These are phyloP conservation scores for Melitaea athalia DNA, from an alignment of 2,888 invertebrate genomes.

Conservation along the genomic window DNA sequence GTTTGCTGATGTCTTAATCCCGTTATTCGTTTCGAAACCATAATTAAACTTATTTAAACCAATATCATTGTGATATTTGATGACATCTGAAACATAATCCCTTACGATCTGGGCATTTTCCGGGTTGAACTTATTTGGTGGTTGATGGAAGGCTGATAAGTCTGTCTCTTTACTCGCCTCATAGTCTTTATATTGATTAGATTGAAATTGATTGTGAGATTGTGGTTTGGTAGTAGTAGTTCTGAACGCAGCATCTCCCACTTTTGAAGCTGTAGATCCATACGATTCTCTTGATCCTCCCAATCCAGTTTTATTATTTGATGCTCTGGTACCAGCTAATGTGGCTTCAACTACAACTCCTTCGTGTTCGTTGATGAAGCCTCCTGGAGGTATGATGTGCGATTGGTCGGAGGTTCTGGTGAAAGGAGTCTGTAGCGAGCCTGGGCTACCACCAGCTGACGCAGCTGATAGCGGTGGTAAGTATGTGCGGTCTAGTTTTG, in stretches of 20 bases:
- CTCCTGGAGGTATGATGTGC: slow-evolving; percentile 58
- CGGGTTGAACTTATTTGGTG: slow-evolving; percentile 9
- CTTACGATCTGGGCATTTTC: slow-evolving; percentile 50
- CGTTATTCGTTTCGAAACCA: slow-evolving; percentile 69
- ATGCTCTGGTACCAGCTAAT: slow-evolving; percentile 62
- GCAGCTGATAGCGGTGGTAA: slow-evolving; percentile 64
- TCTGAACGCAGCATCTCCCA: slow-evolving; percentile 71
- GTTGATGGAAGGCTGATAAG: slow-evolving; percentile 24
- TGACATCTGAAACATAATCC: slow-evolving; percentile 55
- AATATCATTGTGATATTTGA: slow-evolving; percentile 61
- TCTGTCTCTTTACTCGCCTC: slow-evolving; percentile 10
- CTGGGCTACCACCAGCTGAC: slow-evolving; percentile 64
- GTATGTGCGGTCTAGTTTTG: slow-evolving; percentile 65
- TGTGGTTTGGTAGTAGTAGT: slow-evolving; percentile 31
- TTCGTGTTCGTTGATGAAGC: slow-evolving; percentile 64
- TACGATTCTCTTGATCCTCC: slow-evolving; percentile 64
- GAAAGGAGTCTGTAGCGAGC: slow-evolving; percentile 56
- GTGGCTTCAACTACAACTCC: slow-evolving; percentile 75
- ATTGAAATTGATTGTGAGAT: background rate
- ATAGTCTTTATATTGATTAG: background rate
- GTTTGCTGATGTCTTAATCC: slow-evolving; percentile 64
- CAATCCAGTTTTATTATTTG: slow-evolving; percentile 57
- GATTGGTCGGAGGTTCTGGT: slow-evolving; percentile 32
- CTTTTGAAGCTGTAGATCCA: slow-evolving; percentile 71
- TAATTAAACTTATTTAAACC: slow-evolving; percentile 60